Conservation (phyloP, 2,888 invertebrate genomes). For the Microctonus hyperodae region DNA sequence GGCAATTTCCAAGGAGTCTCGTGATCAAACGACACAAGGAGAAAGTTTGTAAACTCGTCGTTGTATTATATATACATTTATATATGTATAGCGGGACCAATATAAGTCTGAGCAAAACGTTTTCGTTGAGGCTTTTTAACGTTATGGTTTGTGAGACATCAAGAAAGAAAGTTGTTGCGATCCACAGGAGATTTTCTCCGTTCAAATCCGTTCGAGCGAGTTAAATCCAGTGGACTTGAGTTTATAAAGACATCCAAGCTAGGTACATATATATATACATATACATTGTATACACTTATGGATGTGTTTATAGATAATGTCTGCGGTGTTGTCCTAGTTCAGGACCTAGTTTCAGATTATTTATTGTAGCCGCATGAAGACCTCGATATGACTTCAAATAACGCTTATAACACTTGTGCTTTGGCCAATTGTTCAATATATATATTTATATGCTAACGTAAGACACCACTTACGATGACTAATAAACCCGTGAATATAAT, state of each 20-base stretch:
- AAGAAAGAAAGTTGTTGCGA: conserved; percentile 42
- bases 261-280: conserved; percentile 25
- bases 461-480: background rate
- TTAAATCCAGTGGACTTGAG: conserved; percentile 5
- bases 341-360: conserved; percentile 38
- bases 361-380: background rate
- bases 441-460: no score
- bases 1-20: conserved; percentile 42
- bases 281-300: no score
- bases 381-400: conserved; percentile 7
- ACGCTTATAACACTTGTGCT: background rate
- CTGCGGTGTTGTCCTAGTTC: conserved; percentile 35
- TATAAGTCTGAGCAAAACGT: conserved; percentile 16
- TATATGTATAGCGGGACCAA: conserved; percentile 28
- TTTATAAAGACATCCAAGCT: conserved; percentile 10
- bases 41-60: conserved; percentile 48
- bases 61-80: conserved; percentile 30
- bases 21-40: conserved; percentile 42
- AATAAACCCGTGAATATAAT: no score
- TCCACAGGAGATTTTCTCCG: conserved; percentile 36
- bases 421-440: background rate
- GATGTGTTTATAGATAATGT: conserved; percentile 7
- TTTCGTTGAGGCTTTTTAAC: conserved; percentile 17
- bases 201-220: conserved; percentile 29
- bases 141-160: conserved; percentile 22